phyloP scores from a whole-genome alignment of 2,888 invertebrate species.

The Polyommatus iphigenia region DNA sequence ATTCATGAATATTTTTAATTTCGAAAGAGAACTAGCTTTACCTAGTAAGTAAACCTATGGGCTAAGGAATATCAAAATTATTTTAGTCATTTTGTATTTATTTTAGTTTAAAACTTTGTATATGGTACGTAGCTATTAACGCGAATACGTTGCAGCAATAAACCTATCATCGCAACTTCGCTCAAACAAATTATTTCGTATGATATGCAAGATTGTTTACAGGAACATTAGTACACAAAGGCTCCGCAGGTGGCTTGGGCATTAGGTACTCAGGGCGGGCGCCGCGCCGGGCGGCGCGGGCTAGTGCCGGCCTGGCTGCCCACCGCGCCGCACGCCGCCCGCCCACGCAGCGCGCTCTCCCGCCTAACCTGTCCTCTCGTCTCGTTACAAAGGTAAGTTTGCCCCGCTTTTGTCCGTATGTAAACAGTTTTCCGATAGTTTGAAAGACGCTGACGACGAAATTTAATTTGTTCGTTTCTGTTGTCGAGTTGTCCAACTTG shows the following conservation, averaged over 20 bases:
- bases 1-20: no score
- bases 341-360: conserved; percentile 47
- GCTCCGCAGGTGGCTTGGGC: conserved; percentile 76
- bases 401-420: conserved; percentile 28
- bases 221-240: conserved; percentile 58
- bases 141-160: neutral
- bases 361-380: conserved; percentile 25
- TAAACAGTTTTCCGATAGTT: conserved; percentile 23
- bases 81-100: neutral
- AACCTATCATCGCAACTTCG: neutral
- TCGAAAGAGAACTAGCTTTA: no score
- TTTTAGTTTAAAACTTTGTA: neutral
- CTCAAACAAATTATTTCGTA: conserved; percentile 27
- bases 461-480: conserved; percentile 16
- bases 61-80: no score
- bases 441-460: neutral
- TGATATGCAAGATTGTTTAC: conserved; percentile 49
- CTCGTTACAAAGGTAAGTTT: neutral
- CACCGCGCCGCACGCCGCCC: conserved; percentile 63
- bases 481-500: conserved; percentile 6
- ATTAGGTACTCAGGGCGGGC: conserved; percentile 68
- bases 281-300: conserved; percentile 54
- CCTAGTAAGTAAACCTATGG: no score
- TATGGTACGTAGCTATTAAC: neutral
- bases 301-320: conserved; percentile 69